Evolutionary conservation across 2,113 vertebrate genomes (phyloP), one percentile per base, ranked within the genome.

Genomic region (Willisornis vidua): DNA sequence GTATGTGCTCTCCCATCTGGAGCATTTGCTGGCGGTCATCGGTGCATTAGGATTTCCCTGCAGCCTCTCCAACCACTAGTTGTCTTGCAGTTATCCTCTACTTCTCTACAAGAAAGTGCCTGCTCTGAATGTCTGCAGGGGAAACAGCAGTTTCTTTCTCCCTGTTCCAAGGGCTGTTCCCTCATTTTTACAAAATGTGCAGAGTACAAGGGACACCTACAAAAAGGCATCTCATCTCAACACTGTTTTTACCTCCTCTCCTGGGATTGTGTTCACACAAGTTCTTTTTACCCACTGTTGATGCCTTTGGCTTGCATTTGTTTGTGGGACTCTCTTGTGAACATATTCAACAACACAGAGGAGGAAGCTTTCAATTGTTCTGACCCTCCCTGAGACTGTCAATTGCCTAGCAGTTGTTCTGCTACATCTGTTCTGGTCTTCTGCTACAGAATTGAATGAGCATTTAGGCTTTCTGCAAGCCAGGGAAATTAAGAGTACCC

Each of bases 301-400:
- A 68, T n/a, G 91, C 74, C 16, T 90, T 73, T 88, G 29, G 39
- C 46, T 94, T 58, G 16, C 7, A 24, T 80, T 90, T 90, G 11
- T 79, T 79, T 67, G 48, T 84, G 29, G 19, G 63, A 86, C 7
- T 90, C 41, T 61, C 16, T 77, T 93, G 39, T 57, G 24, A 93
- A 45, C 55, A 71, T 19, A 48, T 77, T 90, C n/a, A 84, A 29
- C 80, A 78, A 48, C 37, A 59, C 1, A 6, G 74, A 94, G 35
- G 62, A 86, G 22, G 79, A 94, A 68, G 80, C 7, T 90, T 85
- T 92, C 59, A 71, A 73, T 93, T 89, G 37, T 79, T 85, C 62
- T 85, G 58, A 85, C 62, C 31, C 68, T 20, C 37, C 63, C 58
- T 63, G 59, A 88, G 67, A 81, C 31, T 41, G 35, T 33, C n/a